These are phyloP conservation scores for Anoura caudifer DNA, from an alignment of 2,113 vertebrate species.

Conservation along the genomic window DNA sequence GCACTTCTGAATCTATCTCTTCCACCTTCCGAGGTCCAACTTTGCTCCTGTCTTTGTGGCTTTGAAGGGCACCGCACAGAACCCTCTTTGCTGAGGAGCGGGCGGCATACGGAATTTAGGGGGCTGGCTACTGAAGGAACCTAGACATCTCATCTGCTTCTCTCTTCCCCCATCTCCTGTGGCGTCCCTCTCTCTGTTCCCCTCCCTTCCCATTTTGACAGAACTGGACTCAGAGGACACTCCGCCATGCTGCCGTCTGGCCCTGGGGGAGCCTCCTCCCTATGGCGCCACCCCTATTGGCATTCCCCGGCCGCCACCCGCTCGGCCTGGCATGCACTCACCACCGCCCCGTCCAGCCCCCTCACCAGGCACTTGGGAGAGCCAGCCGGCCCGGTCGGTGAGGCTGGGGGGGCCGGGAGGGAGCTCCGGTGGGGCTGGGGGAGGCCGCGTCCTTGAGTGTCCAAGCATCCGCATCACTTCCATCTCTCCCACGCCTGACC, in stretches of 20 bases:
- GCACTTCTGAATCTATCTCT: background rate
- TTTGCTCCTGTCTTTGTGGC: slow-evolving; percentile 42
- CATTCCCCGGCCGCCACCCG: slow-evolving; percentile 80
- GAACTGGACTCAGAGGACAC: slow-evolving; percentile 78
- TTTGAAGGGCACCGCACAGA: background rate
- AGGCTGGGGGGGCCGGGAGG: slow-evolving; percentile 81
- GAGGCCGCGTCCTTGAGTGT: slow-evolving; percentile 89
- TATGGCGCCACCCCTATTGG: slow-evolving; percentile 73
- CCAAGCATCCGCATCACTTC: slow-evolving; percentile 96
- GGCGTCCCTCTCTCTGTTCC: background rate
- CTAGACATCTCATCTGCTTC: slow-evolving; percentile 33
- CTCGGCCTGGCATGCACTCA: slow-evolving; percentile 92
- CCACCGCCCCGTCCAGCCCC: slow-evolving; percentile 89
- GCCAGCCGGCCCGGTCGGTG: slow-evolving; percentile 89
- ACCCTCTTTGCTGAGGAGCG: background rate
- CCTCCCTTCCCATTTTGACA: slow-evolving; percentile 45
- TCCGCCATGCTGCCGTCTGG: slow-evolving; percentile 70
- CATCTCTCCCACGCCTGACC: slow-evolving; percentile 86
- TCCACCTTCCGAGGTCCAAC: background rate
- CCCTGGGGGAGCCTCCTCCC: slow-evolving; percentile 73
- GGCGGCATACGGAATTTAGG: background rate
- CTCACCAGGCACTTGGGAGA: slow-evolving; percentile 90
- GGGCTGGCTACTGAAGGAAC: background rate
- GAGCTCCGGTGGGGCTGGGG: slow-evolving; percentile 76
- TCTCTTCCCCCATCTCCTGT: background rate